These are phyloP conservation scores for Euura saliciscinereae DNA, from an alignment of 1,140 invertebrate species.

Conservation along the genomic window DNA sequence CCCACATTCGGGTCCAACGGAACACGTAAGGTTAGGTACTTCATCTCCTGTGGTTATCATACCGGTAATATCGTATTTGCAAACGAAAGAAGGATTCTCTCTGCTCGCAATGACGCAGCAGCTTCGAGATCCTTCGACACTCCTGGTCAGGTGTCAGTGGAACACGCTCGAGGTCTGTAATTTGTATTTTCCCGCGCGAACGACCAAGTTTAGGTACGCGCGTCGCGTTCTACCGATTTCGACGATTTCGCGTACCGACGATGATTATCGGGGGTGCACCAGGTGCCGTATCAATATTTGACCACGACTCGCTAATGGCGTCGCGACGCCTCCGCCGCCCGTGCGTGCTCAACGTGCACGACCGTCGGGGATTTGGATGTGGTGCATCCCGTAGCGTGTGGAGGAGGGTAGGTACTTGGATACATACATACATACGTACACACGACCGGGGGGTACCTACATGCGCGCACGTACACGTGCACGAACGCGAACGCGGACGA, in stretches of 20 bases:
- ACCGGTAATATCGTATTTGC: too few species aligned
- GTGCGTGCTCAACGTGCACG: conserved; percentile 1
- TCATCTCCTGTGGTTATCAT: too few species aligned
- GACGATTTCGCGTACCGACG: background rate
- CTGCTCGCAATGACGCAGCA: background rate
- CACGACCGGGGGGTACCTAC: background rate
- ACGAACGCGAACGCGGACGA: background rate
- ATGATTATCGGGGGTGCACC: background rate
- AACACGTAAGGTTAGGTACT: too few species aligned
- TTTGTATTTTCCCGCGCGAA: background rate
- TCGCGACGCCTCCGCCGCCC: background rate
- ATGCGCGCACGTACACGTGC: background rate
- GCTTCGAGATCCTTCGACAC: background rate
- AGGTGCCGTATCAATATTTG: conserved; percentile 48
- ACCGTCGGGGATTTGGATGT: background rate
- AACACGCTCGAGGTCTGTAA: background rate
- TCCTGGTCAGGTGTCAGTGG: conserved; percentile 9
- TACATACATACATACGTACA: too few species aligned
- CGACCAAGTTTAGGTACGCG: background rate
- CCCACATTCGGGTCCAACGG: too few species aligned
- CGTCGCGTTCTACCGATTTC: background rate
- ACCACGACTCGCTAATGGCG: conserved; percentile 29
- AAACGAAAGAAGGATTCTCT: too few species aligned
- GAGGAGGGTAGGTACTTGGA: too few species aligned
- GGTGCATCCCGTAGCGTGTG: too few species aligned